Conservation (phyloP, 2,888 invertebrate genomes). For the Platycheirus rosarum region DNA sequence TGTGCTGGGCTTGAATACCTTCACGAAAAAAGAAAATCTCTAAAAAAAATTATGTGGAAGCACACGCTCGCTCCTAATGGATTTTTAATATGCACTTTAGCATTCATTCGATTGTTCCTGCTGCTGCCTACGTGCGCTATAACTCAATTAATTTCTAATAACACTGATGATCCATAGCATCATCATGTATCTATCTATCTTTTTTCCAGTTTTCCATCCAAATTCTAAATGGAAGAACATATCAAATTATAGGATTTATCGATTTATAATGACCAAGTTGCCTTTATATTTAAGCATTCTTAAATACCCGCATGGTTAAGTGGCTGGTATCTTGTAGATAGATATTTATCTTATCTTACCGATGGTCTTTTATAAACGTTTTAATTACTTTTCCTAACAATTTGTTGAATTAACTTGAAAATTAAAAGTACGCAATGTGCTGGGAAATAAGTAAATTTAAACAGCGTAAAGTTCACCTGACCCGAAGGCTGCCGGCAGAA, state of each 20-base stretch:
- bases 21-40: too few relatives aligned
- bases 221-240: slow-evolving; percentile 1
- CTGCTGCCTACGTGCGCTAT: slow-evolving; percentile 1
- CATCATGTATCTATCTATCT: slow-evolving; percentile 19
- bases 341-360: too few relatives aligned
- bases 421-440: slow-evolving; percentile 19
- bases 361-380: slow-evolving; percentile 24
- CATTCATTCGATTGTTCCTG: slow-evolving; percentile 7
- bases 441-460: slow-evolving; percentile 13
- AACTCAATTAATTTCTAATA: slow-evolving; percentile 64
- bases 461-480: slow-evolving; percentile 51
- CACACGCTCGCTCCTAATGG: slow-evolving; percentile 58
- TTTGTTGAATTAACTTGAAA: slow-evolving; percentile 53
- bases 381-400: slow-evolving; percentile 54
- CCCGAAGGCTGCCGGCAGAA: background rate
- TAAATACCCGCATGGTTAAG: slow-evolving; percentile 6
- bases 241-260: slow-evolving; percentile 45
- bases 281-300: slow-evolving; percentile 15
- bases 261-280: slow-evolving; percentile 51
- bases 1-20: background rate
- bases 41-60: slow-evolving; percentile 34
- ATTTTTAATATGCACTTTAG: slow-evolving; percentile 67
- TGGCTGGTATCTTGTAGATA: background rate
- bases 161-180: background rate
- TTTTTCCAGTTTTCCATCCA: slow-evolving; percentile 3